Base-by-base conservation (phyloP, 2,888 invertebrate species). In the Nemurella pictetii region DNA sequence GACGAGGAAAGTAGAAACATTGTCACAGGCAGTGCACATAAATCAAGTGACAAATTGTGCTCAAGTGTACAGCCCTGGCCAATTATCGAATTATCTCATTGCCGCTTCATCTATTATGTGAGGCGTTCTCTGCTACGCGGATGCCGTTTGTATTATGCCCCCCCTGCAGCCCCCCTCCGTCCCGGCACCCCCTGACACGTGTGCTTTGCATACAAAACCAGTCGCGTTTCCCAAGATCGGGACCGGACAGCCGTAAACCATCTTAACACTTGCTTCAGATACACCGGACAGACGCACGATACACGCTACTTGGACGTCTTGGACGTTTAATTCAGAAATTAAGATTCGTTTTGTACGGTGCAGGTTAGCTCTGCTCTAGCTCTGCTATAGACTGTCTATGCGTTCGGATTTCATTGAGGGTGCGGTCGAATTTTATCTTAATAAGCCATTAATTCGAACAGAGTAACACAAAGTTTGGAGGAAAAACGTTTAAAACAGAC, bases 381-480 rank as follows among this genome's bases (percentile, higher is more conserved):
- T 20, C 55, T 55, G 20, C 9, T 20, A 55, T 55, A n/a, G n/a
- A n/a, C n/a, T n/a, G n/a, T n/a, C n/a, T n/a, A n/a, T n/a, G n/a
- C n/a, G n/a, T n/a, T n/a, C 35, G 55, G 9, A 55, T 55, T 55
- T 55, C 20, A 55, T 55, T 20, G 55, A 30, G 28, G 78, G 78
- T 29, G 78, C 28, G 78, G 78, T 30, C 28, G n/a, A 29, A 30
- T 78, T 30, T 78, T 28, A 78, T 78, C 78, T 29, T 78, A 78
- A 29, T 28, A 78, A 28, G 20, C 30, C 78, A 30, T 78, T 78
- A 28, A 78, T 30, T 78, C 78, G n/a, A 78, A 78, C 30, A 29
- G n/a, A 29, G 28, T 29, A 20, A n/a, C 30, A 78, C n/a, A n/a
- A 78, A 28, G 30, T 78, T 78, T 78, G 28, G 26, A 78, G 78